These are phyloP conservation scores for Gadus chalcogrammus DNA, from an alignment of 2,113 vertebrate genomes.

Conservation along the genomic window DNA sequence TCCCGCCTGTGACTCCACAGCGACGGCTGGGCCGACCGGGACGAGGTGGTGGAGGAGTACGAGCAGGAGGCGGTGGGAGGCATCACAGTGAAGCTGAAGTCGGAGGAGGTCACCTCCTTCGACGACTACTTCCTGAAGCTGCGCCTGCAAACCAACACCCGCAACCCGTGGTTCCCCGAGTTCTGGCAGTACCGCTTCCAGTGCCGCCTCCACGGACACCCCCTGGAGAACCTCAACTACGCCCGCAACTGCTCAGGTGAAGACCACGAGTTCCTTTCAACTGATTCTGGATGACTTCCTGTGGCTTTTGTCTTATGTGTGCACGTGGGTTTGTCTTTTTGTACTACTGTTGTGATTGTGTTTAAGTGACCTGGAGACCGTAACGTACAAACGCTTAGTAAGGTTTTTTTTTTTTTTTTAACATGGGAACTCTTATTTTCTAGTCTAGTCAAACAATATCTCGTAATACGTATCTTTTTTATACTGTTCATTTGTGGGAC, in stretches of 20 bases:
- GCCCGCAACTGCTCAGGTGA: slow-evolving; percentile 92
- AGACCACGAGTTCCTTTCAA: slow-evolving; percentile 10
- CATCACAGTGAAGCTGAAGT: slow-evolving; percentile 94
- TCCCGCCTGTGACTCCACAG: slow-evolving; percentile 55
- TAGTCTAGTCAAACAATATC: slow-evolving; percentile 15
- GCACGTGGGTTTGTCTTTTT: slow-evolving; percentile 9
- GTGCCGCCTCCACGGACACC: slow-evolving; percentile 89
- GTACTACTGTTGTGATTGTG: slow-evolving; percentile 33
- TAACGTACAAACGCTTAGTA: not conserved
- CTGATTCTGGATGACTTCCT: slow-evolving; percentile 20
- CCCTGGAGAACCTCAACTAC: slow-evolving; percentile 86
- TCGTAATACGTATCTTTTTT: slow-evolving; percentile 55
- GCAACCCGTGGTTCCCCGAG: slow-evolving; percentile 97
- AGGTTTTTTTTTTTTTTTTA: no score
- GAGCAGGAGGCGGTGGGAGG: slow-evolving; percentile 94
- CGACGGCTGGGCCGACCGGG: slow-evolving; percentile 96
- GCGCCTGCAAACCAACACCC: slow-evolving; percentile 84
- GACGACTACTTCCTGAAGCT: slow-evolving; percentile 92
- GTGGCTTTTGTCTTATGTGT: slow-evolving; percentile 23
- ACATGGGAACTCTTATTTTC: slow-evolving; percentile 16
- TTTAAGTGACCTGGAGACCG: slow-evolving; percentile 10
- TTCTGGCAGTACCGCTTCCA: slow-evolving; percentile 99
- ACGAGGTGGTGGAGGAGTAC: slow-evolving; percentile 96
- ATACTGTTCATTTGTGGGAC: slow-evolving; percentile 63
- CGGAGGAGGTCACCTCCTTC: slow-evolving; percentile 89